phyloP scores from a whole-genome alignment of 1,140 invertebrate species.

The Pteromalus puparum region DNA sequence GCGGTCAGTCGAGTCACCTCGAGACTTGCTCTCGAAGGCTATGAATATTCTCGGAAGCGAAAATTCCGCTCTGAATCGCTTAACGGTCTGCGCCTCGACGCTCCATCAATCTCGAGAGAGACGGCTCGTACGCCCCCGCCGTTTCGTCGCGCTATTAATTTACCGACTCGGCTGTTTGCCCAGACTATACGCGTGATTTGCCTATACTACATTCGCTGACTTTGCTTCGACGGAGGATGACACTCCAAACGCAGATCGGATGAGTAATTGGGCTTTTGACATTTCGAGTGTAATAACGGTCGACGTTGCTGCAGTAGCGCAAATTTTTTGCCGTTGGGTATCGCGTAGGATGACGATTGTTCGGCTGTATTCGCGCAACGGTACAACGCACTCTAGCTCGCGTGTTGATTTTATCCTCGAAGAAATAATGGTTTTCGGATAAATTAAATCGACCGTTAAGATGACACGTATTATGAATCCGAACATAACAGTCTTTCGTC shows the following conservation, averaged over 20 bases:
- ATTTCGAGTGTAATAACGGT: not conserved
- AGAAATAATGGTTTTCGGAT: not conserved
- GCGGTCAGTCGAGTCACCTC: not conserved
- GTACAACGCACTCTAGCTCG: not conserved
- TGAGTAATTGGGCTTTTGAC: not conserved
- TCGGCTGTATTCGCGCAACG: not conserved
- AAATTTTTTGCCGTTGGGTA: too few relatives aligned
- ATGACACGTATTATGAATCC: not conserved
- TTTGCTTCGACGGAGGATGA: not conserved
- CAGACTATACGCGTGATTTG: not conserved
- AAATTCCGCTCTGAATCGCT: conserved; percentile 34
- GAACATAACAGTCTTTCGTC: too few relatives aligned
- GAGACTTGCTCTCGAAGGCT: not conserved
- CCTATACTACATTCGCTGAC: not conserved
- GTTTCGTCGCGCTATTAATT: conserved; percentile 8
- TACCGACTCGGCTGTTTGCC: not conserved
- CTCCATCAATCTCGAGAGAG: conserved; percentile 7
- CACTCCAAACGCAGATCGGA: not conserved
- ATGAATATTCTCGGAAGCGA: conserved; percentile 13
- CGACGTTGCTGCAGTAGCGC: too few relatives aligned
- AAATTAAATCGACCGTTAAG: too few relatives aligned
- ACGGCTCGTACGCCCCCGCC: not conserved
- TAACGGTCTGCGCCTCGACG: conserved; percentile 12
- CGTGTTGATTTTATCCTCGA: not conserved
- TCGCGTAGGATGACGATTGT: not conserved